Base-by-base conservation (phyloP, 2,113 vertebrate species). In the Archilochus colubris region DNA sequence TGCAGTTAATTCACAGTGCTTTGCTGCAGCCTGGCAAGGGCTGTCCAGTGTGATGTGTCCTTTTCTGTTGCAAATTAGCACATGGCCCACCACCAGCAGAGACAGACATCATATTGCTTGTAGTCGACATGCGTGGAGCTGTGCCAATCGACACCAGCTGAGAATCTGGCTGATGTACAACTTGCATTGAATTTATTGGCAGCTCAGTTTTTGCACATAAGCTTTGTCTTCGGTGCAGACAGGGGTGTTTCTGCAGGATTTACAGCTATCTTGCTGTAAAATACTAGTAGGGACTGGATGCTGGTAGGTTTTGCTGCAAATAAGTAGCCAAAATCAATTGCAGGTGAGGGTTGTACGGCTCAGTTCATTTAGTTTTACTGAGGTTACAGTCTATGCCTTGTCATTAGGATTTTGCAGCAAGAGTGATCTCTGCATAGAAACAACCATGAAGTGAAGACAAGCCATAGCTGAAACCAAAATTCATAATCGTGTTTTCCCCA, bases 161-260 rank as follows among this genome's bases (percentile, higher is more conserved):
- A 96, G 94, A 94, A 90, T 57, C 88, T 97, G 95, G 91, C 89
- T 93, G 59, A 31, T 9, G 44, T 44, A 74, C 94, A 91, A 27
- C 63, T 83, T 86, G 44, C 82, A 83, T 44, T 36, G 57, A 88
- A 95, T 89, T 91, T 94, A 91, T 89, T 82, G 88, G 89, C 87
- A 95, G 44, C 57, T 86, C 0, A 0, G 28, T 67, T 86, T 81
- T 31, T 54, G 61, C 85, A 62, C 50, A n/a, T 44, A 88, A 82
- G 72, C 76, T 96, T 91, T 95, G 89, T 93, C 79, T 86, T 86
- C 19, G 7, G 53, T 17, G 44, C 17, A 67, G 61, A 54, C 17
- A 12, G 16, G 12, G 23, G 25, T 7, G n/a, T 55, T 93, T 88
- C 79, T 70, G 55, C 3, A 64, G 73, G 38, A 89, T 88, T 91